These are phyloP conservation scores for Podarcis lilfordi DNA, from an alignment of 2,797 vertebrate genomes.

Conservation along the genomic window DNA sequence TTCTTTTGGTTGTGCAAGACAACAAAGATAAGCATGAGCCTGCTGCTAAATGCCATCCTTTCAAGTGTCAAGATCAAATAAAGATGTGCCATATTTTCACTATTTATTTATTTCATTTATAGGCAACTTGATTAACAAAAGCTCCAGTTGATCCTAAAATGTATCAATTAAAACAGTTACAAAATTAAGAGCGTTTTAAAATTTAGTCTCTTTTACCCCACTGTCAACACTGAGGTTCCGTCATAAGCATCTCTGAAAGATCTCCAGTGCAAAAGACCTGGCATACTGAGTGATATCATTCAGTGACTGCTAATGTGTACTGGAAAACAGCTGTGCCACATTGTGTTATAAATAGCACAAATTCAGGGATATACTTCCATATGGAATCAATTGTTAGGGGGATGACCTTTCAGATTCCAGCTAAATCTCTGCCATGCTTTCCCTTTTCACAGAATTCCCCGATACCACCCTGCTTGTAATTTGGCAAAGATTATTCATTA, in stretches of 20 bases:
- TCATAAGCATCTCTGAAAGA: not conserved
- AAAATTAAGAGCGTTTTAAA: slow-evolving; percentile 23
- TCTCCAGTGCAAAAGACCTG: slow-evolving; percentile 18
- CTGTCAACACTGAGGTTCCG: slow-evolving; percentile 11
- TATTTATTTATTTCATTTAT: too few species aligned
- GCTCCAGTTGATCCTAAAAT: too few species aligned
- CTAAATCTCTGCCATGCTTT: slow-evolving; percentile 32
- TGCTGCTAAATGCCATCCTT: not conserved
- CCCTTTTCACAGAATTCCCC: slow-evolving; percentile 43
- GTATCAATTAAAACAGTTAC: slow-evolving; percentile 19
- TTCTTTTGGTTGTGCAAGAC: not conserved
- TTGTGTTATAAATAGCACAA: slow-evolving; percentile 70
- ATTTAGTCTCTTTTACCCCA: not conserved
- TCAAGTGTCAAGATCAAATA: not conserved
- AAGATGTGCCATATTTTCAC: not conserved
- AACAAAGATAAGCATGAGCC: not conserved
- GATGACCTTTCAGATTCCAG: slow-evolving; percentile 70
- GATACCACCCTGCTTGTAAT: slow-evolving; percentile 43
- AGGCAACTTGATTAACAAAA: too few species aligned
- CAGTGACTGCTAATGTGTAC: slow-evolving; percentile 6
- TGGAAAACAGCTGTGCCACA: slow-evolving; percentile 10
- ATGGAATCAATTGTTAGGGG: slow-evolving; percentile 64
- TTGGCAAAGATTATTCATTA: slow-evolving; percentile 59
- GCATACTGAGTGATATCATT: slow-evolving; percentile 28
- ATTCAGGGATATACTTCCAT: slow-evolving; percentile 67